These are phyloP conservation scores for Chrysodeixis includens DNA, from an alignment of 2,888 invertebrate genomes.

Conservation along the genomic window DNA sequence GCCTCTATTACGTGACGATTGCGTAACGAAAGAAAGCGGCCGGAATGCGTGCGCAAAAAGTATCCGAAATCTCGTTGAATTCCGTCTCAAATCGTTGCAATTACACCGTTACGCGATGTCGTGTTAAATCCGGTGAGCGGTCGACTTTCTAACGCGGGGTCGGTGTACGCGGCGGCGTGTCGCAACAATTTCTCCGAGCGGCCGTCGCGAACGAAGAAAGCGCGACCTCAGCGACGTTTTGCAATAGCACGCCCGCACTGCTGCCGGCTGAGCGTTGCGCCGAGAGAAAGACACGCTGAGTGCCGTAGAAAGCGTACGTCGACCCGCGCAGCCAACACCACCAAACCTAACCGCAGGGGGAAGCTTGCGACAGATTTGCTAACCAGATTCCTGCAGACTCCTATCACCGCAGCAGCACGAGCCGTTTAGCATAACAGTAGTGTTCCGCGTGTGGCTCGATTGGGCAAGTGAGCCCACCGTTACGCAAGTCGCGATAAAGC, in stretches of 20 bases:
- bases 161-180: constrained; percentile 86
- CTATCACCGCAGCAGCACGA: constrained; percentile 71
- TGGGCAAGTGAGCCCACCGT: constrained; percentile 80
- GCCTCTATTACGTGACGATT: constrained; percentile 82
- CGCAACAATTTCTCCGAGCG: constrained; percentile 89
- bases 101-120: constrained; percentile 86
- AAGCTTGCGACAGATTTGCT: constrained; percentile 73
- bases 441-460: constrained; percentile 70
- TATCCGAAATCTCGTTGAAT: constrained; percentile 82
- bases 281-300: constrained; percentile 72
- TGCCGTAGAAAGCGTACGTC: constrained; percentile 82
- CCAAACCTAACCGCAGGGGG: constrained; percentile 66
- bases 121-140: constrained; percentile 88
- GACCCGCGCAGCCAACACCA: constrained; percentile 62
- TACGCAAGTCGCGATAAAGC: constrained; percentile 85
- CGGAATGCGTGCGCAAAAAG: constrained; percentile 86
- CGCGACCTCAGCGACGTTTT: constrained; percentile 88
- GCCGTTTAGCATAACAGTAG: constrained; percentile 65
- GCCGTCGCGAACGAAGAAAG: constrained; percentile 88
- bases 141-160: constrained; percentile 89
- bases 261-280: constrained; percentile 47
- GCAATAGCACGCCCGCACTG: constrained; percentile 80
- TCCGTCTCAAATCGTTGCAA: constrained; percentile 85
- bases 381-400: constrained; percentile 75
- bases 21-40: constrained; percentile 88